Conservation (phyloP, 2,888 invertebrate genomes). For the Muscina levida region DNA sequence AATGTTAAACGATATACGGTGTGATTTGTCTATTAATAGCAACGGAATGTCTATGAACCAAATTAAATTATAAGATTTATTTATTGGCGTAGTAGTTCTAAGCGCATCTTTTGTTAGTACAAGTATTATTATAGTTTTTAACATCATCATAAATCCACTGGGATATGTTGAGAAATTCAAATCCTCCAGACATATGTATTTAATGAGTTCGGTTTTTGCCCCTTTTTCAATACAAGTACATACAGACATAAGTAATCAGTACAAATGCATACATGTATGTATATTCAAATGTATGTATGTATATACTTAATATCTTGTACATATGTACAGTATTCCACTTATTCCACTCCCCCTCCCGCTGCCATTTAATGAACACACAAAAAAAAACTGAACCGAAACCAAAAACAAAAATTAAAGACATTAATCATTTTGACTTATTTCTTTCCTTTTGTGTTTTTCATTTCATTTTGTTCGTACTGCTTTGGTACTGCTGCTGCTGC, state of each 20-base stretch:
- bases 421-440: slow-evolving; percentile 79
- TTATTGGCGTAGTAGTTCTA: no score
- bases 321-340: slow-evolving; percentile 20
- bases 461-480: slow-evolving; percentile 40
- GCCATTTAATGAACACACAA: neutral
- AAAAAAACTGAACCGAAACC: slow-evolving; percentile 59
- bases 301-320: no score
- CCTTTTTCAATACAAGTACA: neutral
- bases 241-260: no score
- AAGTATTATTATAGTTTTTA: no score
- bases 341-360: slow-evolving; percentile 36
- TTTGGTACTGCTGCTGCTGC: neutral
- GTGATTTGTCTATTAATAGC: no score
- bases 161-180: neutral
- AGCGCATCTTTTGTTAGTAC: no score
- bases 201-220: slow-evolving; percentile 13
- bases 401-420: slow-evolving; percentile 70
- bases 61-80: no score
- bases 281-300: no score
- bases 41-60: no score
- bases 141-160: no score
- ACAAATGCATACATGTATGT: no score
- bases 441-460: slow-evolving; percentile 71
- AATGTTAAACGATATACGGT: no score
- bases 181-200: slow-evolving; percentile 2